Evolutionary conservation across 1,140 invertebrate species (phyloP).

Genomic region (Papilio xuthus): DNA sequence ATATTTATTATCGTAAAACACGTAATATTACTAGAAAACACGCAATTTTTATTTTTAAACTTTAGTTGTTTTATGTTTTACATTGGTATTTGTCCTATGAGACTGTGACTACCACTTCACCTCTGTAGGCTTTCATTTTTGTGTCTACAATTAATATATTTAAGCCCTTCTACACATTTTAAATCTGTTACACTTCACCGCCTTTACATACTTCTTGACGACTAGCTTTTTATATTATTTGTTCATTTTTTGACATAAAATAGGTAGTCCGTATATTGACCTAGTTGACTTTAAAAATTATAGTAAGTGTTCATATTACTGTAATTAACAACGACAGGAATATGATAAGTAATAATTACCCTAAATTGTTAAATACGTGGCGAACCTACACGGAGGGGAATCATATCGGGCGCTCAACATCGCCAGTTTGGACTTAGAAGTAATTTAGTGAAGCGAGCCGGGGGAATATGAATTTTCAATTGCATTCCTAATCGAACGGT

Average conservation of each 20-base stretch:
- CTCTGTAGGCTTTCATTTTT: no score
- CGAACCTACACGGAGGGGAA: background rate
- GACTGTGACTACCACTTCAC: background rate
- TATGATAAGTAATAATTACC: background rate
- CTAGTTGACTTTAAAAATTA: background rate
- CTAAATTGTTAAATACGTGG: background rate
- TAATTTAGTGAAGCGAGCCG: conserved; percentile 13
- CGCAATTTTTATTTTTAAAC: background rate
- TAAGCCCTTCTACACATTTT: no score
- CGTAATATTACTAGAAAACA: background rate
- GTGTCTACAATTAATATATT: no score
- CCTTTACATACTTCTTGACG: no score
- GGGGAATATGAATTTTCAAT: conserved; percentile 25
- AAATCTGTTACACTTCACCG: no score
- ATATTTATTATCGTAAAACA: conserved; percentile 3
- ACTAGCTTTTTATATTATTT: no score
- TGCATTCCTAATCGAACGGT: conserved; percentile 17
- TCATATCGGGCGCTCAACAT: background rate
- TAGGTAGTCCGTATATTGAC: background rate
- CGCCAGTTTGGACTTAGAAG: conserved; percentile 2
- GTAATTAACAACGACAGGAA: no score
- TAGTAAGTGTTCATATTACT: background rate
- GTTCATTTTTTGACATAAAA: no score
- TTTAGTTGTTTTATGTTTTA: background rate
- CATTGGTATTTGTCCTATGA: background rate